Evolutionary conservation across 2,888 invertebrate species (phyloP).

Genomic region (Rhagium mordax): DNA sequence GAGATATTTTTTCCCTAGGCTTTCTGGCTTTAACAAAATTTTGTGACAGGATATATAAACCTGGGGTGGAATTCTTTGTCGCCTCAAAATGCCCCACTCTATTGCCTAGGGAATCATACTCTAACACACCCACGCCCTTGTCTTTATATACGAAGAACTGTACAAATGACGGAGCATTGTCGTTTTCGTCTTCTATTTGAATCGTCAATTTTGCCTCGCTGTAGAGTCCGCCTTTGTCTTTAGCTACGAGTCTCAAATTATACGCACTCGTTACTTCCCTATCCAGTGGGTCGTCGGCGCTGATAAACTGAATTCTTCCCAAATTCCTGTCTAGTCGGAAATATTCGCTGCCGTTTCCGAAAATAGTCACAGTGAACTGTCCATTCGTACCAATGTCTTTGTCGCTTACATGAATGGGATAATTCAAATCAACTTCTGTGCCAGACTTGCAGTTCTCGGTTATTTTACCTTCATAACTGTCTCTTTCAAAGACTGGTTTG

Average conservation of each 20-base stretch:
- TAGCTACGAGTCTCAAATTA: slow-evolving; percentile 81
- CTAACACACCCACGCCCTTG: slow-evolving; percentile 78
- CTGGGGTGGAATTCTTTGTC: slow-evolving; percentile 52
- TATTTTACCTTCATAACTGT: slow-evolving; percentile 83
- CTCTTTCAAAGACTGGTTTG: slow-evolving; percentile 83
- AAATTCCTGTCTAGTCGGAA: slow-evolving; percentile 79
- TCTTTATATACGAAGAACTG: slow-evolving; percentile 81
- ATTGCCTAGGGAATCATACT: slow-evolving; percentile 74
- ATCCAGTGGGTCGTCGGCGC: slow-evolving; percentile 73
- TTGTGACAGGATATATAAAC: slow-evolving; percentile 59
- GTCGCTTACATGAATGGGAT: slow-evolving; percentile 81
- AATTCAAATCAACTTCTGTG: slow-evolving; percentile 80
- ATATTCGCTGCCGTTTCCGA: slow-evolving; percentile 83
- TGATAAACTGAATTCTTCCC: slow-evolving; percentile 76
- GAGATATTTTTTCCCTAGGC: slow-evolving; percentile 67
- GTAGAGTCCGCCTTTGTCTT: slow-evolving; percentile 83
- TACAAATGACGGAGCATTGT: slow-evolving; percentile 82
- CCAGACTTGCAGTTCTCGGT: slow-evolving; percentile 83
- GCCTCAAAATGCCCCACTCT: slow-evolving; percentile 71
- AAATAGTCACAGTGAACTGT: slow-evolving; percentile 78
- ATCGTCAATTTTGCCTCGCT: slow-evolving; percentile 83
- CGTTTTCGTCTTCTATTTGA: slow-evolving; percentile 84
- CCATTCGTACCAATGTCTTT: slow-evolving; percentile 81
- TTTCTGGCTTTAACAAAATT: slow-evolving; percentile 59
- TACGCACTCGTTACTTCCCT: slow-evolving; percentile 82